Evolutionary conservation across 2,797 vertebrate species (phyloP).

Genomic region (Aplochiton taeniatus): DNA sequence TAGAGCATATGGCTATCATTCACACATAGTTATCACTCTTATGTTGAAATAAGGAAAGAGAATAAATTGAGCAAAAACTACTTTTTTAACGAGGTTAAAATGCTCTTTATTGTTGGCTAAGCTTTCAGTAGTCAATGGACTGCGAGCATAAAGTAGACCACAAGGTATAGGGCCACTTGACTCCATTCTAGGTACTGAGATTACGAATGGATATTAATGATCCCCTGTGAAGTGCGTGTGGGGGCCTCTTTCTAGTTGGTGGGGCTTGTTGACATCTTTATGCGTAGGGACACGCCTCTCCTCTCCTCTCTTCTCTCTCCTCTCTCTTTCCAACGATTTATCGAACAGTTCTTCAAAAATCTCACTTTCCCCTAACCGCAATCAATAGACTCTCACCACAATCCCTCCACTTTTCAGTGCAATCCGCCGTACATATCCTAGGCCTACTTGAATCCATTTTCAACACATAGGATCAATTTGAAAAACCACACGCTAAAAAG

Average conservation of each 20-base stretch:
- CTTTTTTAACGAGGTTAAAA: slow-evolving; percentile 31
- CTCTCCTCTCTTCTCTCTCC: slow-evolving; percentile 21
- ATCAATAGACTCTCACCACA: slow-evolving; percentile 40
- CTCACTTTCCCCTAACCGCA: slow-evolving; percentile 45
- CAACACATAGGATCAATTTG: too few relatives aligned
- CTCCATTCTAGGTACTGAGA: too few relatives aligned
- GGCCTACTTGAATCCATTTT: too few relatives aligned
- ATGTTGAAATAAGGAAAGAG: slow-evolving; percentile 55
- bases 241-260: slow-evolving; percentile 5
- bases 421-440: slow-evolving; percentile 6
- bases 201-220: too few relatives aligned
- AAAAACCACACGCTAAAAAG: too few relatives aligned
- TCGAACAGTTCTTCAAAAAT: slow-evolving; percentile 64
- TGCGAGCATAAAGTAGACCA: slow-evolving; percentile 6
- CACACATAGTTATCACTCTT: slow-evolving; percentile 41
- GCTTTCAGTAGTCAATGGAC: slow-evolving; percentile 27
- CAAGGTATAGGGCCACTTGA: too few relatives aligned
- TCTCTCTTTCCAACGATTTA: slow-evolving; percentile 61
- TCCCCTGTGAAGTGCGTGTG: not conserved
- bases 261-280: slow-evolving; percentile 50
- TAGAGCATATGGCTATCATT: slow-evolving; percentile 58
- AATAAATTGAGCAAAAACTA: slow-evolving; percentile 49
- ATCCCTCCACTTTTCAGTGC: slow-evolving; percentile 3
- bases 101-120: not conserved
- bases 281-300: slow-evolving; percentile 13